Evolutionary conservation across 2,888 invertebrate species (phyloP).

Genomic region (Rhogogaster chlorosoma): DNA sequence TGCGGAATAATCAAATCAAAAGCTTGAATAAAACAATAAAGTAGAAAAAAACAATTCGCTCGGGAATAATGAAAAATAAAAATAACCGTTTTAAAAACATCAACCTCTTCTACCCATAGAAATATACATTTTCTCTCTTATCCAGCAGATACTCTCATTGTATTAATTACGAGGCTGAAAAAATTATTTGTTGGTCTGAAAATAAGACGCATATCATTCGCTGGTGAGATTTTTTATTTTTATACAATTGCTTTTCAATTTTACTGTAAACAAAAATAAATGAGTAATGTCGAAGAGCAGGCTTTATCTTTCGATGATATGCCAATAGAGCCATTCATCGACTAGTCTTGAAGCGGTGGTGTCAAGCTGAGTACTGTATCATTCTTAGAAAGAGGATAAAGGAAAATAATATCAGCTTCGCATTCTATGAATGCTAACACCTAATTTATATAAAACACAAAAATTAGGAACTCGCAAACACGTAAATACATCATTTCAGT

Average conservation of each 20-base stretch:
- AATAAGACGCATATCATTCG: background rate
- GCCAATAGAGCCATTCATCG: background rate
- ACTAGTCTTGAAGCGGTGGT: background rate
- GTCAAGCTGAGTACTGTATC: constrained; percentile 24
- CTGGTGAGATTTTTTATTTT: background rate
- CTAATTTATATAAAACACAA: background rate
- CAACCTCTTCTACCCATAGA: background rate
- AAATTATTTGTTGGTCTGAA: background rate
- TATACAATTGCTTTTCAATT: background rate
- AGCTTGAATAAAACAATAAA: background rate
- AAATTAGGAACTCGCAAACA: background rate
- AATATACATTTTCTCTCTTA: background rate
- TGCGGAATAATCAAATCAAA: background rate
- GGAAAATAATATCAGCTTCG: background rate
- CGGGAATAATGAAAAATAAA: background rate
- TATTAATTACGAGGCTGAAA: background rate
- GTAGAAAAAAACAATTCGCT: background rate
- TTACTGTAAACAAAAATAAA: background rate
- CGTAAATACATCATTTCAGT: background rate
- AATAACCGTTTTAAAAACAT: background rate
- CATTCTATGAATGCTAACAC: background rate
- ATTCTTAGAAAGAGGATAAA: background rate
- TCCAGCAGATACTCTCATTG: background rate
- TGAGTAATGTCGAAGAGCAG: background rate
- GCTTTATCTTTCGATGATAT: background rate